A percentile compares a stretch with the other conserved stretches of the same genome.
phyloP scores from a whole-genome alignment of 1,140 invertebrate genomes.

The Homalodisca vitripennis region DNA sequence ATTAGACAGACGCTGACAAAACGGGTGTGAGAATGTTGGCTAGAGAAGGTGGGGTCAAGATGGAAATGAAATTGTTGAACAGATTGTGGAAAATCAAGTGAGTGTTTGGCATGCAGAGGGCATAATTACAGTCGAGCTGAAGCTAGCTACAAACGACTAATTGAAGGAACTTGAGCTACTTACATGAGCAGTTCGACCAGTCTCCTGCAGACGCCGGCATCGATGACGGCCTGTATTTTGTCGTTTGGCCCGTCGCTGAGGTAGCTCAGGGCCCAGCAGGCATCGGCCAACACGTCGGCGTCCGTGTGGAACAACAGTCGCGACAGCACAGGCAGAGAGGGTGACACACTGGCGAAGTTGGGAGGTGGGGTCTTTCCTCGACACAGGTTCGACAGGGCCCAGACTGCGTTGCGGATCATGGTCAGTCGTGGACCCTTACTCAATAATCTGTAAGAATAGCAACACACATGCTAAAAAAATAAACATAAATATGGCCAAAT shows the following conservation, averaged over 20 bases:
- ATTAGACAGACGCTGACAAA: too few relatives aligned
- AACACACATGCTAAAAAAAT: too few relatives aligned
- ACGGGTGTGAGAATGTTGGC: too few relatives aligned
- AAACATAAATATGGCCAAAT: too few relatives aligned
- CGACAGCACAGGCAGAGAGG: constrained; percentile 83
- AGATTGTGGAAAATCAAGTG: too few relatives aligned
- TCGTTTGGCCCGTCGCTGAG: constrained; percentile 96
- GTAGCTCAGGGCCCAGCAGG: constrained; percentile 95
- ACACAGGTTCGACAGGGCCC: constrained; percentile 95
- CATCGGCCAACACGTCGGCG: constrained; percentile 88
- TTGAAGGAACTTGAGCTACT: too few relatives aligned
- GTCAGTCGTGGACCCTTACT: constrained; percentile 80
- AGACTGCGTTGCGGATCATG: constrained; percentile 96
- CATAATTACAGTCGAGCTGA: too few relatives aligned
- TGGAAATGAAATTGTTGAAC: too few relatives aligned
- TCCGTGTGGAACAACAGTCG: constrained; percentile 87
- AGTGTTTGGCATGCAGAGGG: too few relatives aligned
- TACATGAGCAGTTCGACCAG: constrained; percentile 93
- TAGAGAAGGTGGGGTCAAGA: too few relatives aligned
- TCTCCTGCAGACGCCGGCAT: constrained; percentile 91
- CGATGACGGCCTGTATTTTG: constrained; percentile 97
- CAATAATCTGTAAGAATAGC: constrained; percentile 68
- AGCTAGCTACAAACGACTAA: too few relatives aligned
- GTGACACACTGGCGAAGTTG: constrained; percentile 78
- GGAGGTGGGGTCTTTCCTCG: constrained; percentile 96